phyloP scores from a whole-genome alignment of 2,888 invertebrate genomes.

The Synanthedon myopaeformis region DNA sequence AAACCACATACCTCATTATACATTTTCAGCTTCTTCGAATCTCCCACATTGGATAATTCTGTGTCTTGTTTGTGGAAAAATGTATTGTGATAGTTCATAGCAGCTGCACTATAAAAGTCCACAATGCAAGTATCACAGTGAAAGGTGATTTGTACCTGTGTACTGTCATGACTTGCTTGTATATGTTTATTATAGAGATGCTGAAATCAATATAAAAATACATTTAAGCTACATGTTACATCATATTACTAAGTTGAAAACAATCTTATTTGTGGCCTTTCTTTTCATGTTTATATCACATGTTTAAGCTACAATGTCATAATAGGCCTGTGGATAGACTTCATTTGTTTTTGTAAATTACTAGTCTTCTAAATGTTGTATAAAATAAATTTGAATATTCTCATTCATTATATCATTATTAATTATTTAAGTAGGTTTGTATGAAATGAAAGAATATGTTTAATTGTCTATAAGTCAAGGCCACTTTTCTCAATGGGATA shows the following conservation, averaged over 20 bases:
- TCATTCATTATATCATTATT: too few species aligned
- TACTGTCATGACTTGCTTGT: slow-evolving; percentile 13
- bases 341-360: too few species aligned
- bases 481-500: too few species aligned
- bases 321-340: too few species aligned
- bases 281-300: too few species aligned
- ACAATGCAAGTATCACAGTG: slow-evolving; percentile 70
- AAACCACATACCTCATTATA: slow-evolving; percentile 33
- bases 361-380: too few species aligned
- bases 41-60: slow-evolving; percentile 45
- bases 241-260: neutral
- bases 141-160: slow-evolving; percentile 16
- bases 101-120: slow-evolving; percentile 65
- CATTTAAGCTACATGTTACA: neutral
- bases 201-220: slow-evolving; percentile 35
- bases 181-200: slow-evolving; percentile 72
- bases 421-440: too few species aligned
- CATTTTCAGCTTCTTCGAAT: slow-evolving; percentile 49
- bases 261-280: too few species aligned
- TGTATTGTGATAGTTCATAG: slow-evolving; percentile 70
- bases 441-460: too few species aligned
- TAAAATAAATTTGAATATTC: too few species aligned
- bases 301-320: too few species aligned
- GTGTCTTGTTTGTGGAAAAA: slow-evolving; percentile 57
- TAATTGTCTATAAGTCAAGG: too few species aligned